A percentile compares a stretch with the other conserved stretches of the same genome.
phyloP scores from a whole-genome alignment of 92 coral and sea anemone genomes.

The Palythoa caribaeorum region DNA sequence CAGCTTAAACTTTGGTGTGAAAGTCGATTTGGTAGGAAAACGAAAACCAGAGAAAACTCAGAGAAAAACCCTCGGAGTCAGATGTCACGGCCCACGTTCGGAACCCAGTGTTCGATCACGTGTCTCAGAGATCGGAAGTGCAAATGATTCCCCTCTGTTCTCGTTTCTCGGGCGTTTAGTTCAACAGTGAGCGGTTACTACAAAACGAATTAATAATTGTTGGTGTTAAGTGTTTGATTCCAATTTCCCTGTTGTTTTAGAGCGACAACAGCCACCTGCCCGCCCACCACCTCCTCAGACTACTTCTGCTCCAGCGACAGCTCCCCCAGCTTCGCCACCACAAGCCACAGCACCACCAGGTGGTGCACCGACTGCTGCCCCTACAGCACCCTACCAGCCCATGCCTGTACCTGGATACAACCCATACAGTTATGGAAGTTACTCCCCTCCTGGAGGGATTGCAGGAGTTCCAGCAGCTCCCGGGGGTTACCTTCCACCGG shows the following conservation, averaged over 20 bases:
- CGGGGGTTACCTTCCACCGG: slow-evolving; percentile 64
- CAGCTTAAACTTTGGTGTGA: no score
- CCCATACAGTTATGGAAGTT: slow-evolving; percentile 91
- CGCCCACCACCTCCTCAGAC: slow-evolving; percentile 89
- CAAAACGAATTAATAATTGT: not conserved
- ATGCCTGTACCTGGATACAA: slow-evolving; percentile 93
- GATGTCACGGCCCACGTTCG: no score
- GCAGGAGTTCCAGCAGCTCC: slow-evolving; percentile 67
- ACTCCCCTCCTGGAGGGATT: slow-evolving; percentile 76
- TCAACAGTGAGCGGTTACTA: not conserved
- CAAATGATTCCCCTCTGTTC: no score
- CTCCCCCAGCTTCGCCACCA: slow-evolving; percentile 60
- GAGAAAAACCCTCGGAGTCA: no score
- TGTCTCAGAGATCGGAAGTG: no score
- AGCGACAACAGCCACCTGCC: slow-evolving; percentile 71
- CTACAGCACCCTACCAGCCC: slow-evolving; percentile 79
- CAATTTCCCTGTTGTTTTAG: slow-evolving; percentile 47
- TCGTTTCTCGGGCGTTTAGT: no score
- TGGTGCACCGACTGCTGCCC: slow-evolving; percentile 70
- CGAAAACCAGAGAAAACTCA: no score
- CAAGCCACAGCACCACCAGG: slow-evolving; percentile 57
- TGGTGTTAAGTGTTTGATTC: not conserved
- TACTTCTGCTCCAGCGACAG: slow-evolving; percentile 46
- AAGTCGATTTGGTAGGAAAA: no score
- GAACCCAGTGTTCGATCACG: no score